These are phyloP conservation scores for Malacoraja senta DNA, from an alignment of 2,797 vertebrate species.

Conservation along the genomic window DNA sequence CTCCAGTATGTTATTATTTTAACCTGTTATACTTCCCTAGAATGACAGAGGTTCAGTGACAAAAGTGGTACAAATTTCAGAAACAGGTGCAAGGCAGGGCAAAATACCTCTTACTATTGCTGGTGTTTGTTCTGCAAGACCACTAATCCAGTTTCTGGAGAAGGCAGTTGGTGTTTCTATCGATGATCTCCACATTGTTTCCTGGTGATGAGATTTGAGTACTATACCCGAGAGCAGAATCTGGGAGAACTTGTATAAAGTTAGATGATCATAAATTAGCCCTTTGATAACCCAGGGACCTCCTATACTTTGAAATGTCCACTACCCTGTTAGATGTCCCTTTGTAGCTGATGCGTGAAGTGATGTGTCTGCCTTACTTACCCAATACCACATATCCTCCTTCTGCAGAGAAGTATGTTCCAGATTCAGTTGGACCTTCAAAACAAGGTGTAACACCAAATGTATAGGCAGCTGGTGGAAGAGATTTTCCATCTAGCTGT, in stretches of 20 bases:
- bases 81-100: not conserved
- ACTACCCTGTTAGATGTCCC: not conserved
- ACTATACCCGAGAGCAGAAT: no score
- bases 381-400: constrained; percentile 83
- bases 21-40: not conserved
- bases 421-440: constrained; percentile 74
- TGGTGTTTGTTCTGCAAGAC: not conserved
- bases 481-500: constrained; percentile 69
- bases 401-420: constrained; percentile 82
- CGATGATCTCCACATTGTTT: no score
- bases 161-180: no score
- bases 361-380: constrained; percentile 49
- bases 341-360: not conserved
- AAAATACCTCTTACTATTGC: not conserved
- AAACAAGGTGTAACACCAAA: constrained; percentile 88
- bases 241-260: no score
- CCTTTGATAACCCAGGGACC: no score
- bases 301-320: not conserved
- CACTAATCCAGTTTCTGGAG: not conserved
- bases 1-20: not conserved
- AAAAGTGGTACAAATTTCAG: not conserved
- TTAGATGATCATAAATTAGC: no score
- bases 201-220: no score
- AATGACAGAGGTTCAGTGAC: not conserved
- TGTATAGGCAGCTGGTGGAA: constrained; percentile 64